phyloP scores from a whole-genome alignment of 1,140 invertebrate species.

The Pachypeltis micranthus region DNA sequence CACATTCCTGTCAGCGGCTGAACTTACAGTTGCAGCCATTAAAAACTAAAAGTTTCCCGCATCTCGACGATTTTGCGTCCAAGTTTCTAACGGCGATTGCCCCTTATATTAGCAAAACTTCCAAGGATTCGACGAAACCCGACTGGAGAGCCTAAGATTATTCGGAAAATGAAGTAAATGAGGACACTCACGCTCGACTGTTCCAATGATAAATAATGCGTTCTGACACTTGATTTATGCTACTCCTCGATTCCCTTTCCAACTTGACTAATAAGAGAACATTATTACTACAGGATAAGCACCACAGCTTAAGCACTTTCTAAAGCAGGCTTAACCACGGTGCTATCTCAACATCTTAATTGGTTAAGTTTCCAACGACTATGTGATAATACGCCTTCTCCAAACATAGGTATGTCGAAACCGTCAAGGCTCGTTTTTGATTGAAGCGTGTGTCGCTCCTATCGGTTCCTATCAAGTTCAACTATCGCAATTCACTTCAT shows the following conservation, averaged over 20 bases:
- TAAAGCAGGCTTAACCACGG: background rate
- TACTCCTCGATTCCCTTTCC: background rate
- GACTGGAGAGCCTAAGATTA: too few species aligned
- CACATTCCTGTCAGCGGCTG: too few species aligned
- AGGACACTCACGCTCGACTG: background rate
- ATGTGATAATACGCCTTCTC: background rate
- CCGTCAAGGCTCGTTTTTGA: too few species aligned
- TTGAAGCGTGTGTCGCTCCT: too few species aligned
- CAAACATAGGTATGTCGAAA: background rate
- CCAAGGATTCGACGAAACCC: too few species aligned
- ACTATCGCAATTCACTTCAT: too few species aligned
- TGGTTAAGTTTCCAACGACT: conserved; percentile 4
- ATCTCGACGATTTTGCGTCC: too few species aligned
- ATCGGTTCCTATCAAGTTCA: too few species aligned
- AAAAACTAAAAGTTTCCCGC: too few species aligned
- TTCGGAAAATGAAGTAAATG: background rate
- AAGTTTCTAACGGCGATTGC: too few species aligned
- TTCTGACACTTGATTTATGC: conserved; percentile 1
- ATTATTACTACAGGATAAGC: conserved; percentile 2
- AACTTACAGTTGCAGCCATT: too few species aligned
- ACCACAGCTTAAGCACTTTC: conserved; percentile 6
- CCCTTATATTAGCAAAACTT: too few species aligned
- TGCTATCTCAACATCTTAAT: background rate
- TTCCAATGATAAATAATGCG: conserved; percentile 2
- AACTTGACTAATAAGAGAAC: conserved; percentile 1